Percentiles rank a stretch among this genome's conserved stretches.
These are phyloP conservation scores for Phorcus lineatus DNA, from an alignment of 2,888 invertebrate genomes.

Conservation along the genomic window DNA sequence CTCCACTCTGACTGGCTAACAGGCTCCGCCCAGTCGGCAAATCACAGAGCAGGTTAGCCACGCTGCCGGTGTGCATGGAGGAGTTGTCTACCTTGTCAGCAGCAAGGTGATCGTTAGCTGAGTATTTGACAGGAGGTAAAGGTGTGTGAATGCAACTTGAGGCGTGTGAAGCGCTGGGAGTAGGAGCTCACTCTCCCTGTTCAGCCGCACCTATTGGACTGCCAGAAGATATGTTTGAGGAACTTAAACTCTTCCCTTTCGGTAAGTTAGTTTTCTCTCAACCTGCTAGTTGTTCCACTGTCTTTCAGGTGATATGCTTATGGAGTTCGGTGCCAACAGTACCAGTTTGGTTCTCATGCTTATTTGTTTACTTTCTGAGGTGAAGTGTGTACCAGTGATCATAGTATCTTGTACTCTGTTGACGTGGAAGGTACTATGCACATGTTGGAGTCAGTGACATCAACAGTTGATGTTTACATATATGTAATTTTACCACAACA, in stretches of 20 bases:
- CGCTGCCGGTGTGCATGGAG: neutral
- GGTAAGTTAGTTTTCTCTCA: slow-evolving; percentile 8
- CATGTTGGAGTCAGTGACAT: neutral
- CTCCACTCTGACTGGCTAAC: slow-evolving; percentile 15
- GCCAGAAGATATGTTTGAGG: slow-evolving; percentile 17
- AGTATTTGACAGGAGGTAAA: slow-evolving; percentile 17
- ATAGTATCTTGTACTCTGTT: neutral
- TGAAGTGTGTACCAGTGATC: neutral
- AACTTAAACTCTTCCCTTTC: slow-evolving; percentile 18
- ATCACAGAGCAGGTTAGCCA: slow-evolving; percentile 7
- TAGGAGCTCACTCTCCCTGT: slow-evolving; percentile 3
- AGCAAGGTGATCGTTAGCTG: neutral
- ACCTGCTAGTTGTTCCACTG: neutral
- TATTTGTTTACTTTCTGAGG: neutral
- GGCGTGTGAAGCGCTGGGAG: slow-evolving; percentile 7
- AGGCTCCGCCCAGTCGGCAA: neutral
- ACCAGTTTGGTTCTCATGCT: neutral
- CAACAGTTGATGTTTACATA: neutral
- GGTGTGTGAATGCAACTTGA: slow-evolving; percentile 19
- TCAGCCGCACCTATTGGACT: neutral
- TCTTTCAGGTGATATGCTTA: neutral
- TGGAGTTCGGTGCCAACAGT: neutral
- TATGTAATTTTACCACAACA: too few species aligned
- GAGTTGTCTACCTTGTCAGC: slow-evolving; percentile 16
- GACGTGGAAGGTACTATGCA: neutral